These are phyloP conservation scores for Campoplex nolae DNA, from an alignment of 2,888 invertebrate species.

Conservation along the genomic window DNA sequence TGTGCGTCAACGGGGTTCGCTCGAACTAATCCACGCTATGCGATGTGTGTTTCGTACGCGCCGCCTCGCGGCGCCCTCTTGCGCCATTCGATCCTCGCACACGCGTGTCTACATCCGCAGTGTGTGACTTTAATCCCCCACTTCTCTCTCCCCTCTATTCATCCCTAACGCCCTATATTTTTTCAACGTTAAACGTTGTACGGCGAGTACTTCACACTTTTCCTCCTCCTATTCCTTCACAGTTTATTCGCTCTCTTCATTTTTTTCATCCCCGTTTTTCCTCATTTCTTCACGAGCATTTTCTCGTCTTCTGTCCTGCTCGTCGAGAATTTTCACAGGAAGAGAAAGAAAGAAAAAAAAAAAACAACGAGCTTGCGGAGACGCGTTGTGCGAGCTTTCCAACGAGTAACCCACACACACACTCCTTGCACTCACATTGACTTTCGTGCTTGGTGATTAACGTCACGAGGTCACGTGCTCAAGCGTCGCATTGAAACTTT, in stretches of 20 bases:
- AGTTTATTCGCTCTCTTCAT: conserved; percentile 7
- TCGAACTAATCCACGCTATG: conserved; percentile 36
- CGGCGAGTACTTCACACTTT: conserved; percentile 34
- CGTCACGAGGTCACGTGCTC: conserved; percentile 63
- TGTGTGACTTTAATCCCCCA: conserved; percentile 45
- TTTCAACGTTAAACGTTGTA: conserved; percentile 32
- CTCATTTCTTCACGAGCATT: conserved; percentile 10
- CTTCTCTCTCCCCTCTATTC: background rate
- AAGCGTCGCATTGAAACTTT: conserved; percentile 61
- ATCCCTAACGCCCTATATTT: conserved; percentile 27
- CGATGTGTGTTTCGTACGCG: conserved; percentile 32
- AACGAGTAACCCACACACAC: background rate
- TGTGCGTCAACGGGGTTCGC: conserved; percentile 40
- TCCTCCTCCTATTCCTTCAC: conserved; percentile 5
- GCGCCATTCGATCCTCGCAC: conserved; percentile 31
- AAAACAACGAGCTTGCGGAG: conserved; percentile 37
- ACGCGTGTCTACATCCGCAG: conserved; percentile 38
- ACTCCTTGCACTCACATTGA: conserved; percentile 37
- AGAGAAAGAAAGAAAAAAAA: background rate
- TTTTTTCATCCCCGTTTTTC: conserved; percentile 9
- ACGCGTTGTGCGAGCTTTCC: conserved; percentile 6
- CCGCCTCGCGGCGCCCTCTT: conserved; percentile 15
- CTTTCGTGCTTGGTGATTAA: conserved; percentile 58
- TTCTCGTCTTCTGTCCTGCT: background rate
- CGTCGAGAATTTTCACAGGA: conserved; percentile 39